Evolutionary conservation across 2,113 vertebrate species (phyloP).

Genomic region (Malurus elegans): DNA sequence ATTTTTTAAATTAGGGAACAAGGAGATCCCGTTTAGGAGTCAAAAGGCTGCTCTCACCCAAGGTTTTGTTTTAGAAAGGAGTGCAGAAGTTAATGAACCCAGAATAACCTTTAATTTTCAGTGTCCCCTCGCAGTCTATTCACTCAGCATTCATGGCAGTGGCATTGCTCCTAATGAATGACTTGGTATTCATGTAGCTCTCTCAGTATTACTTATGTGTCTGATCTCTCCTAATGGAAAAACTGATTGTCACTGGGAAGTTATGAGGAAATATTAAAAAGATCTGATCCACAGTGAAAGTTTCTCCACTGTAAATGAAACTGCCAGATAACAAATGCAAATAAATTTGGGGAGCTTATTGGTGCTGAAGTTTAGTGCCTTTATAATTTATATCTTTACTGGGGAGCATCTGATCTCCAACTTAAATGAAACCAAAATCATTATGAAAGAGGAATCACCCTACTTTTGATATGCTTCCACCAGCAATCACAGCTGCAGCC

Average conservation of each 20-base stretch:
- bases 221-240: constrained; percentile 68
- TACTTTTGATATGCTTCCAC: background rate
- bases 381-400: constrained; percentile 31
- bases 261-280: constrained; percentile 66
- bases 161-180: constrained; percentile 58
- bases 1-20: constrained; percentile 59
- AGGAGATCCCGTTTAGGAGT: constrained; percentile 50
- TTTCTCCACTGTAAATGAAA: constrained; percentile 52
- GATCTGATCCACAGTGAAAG: constrained; percentile 47
- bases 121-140: constrained; percentile 25
- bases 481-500: background rate
- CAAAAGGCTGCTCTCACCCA: constrained; percentile 60
- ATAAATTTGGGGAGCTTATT: constrained; percentile 53
- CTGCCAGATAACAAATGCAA: constrained; percentile 46
- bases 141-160: constrained; percentile 43
- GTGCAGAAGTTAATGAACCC: constrained; percentile 64
- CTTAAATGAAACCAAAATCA: constrained; percentile 10
- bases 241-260: constrained; percentile 60
- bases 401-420: constrained; percentile 30
- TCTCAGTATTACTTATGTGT: constrained; percentile 59
- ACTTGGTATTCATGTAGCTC: constrained; percentile 64
- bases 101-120: constrained; percentile 65
- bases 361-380: constrained; percentile 13
- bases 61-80: constrained; percentile 48
- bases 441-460: constrained; percentile 9